phyloP scores from a whole-genome alignment of 2,797 vertebrate genomes.

The Enteromius treurensis region DNA sequence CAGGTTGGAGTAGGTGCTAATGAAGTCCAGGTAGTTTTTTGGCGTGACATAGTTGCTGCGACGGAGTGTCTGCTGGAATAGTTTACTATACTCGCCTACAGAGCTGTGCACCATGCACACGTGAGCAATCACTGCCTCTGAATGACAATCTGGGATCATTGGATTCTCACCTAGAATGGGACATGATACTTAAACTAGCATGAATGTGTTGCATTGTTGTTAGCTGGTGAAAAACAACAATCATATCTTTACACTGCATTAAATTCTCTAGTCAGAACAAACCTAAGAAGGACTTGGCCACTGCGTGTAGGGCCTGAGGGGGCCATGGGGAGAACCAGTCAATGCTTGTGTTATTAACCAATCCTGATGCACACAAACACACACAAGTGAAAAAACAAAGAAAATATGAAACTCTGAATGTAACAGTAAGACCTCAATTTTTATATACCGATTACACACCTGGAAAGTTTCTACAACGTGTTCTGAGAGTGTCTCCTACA shows the following conservation, averaged over 20 bases:
- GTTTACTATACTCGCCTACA: slow-evolving; percentile 86
- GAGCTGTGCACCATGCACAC: slow-evolving; percentile 90
- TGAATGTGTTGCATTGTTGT: neutral
- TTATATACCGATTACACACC: slow-evolving; percentile 73
- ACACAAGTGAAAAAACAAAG: neutral
- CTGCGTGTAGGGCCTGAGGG: slow-evolving; percentile 88
- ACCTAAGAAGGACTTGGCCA: slow-evolving; percentile 92
- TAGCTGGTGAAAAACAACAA: neutral
- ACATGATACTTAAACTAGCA: neutral
- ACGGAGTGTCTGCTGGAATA: slow-evolving; percentile 88
- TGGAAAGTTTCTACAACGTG: slow-evolving; percentile 95
- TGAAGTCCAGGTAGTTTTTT: slow-evolving; percentile 96
- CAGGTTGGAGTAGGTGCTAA: slow-evolving; percentile 85
- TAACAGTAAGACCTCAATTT: neutral
- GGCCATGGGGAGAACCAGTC: slow-evolving; percentile 98
- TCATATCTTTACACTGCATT: neutral
- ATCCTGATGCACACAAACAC: slow-evolving; percentile 75
- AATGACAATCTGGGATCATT: slow-evolving; percentile 78
- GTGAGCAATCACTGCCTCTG: slow-evolving; percentile 79
- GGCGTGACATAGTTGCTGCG: slow-evolving; percentile 93
- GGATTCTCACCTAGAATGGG: slow-evolving; percentile 76
- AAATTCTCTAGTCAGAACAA: slow-evolving; percentile 50
- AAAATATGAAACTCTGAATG: neutral
- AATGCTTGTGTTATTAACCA: slow-evolving; percentile 96
- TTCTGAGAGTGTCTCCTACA: slow-evolving; percentile 88